Evolutionary conservation across 2,797 vertebrate species (phyloP).

Genomic region (Melanotaenia parkinsoni): DNA sequence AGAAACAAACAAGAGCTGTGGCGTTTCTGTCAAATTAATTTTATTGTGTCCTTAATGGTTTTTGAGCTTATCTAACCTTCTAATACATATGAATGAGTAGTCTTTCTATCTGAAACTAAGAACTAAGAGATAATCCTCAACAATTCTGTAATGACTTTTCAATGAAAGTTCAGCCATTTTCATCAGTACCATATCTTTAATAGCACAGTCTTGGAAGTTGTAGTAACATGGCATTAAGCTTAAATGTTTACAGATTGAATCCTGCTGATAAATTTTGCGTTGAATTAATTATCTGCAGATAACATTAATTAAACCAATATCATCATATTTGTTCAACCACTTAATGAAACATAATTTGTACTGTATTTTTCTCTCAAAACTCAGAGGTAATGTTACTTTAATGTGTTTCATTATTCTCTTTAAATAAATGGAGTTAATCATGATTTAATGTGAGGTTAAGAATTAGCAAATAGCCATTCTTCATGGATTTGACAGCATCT

Average conservation of each 20-base stretch:
- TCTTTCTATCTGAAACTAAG: conserved; percentile 2
- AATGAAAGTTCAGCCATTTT: not conserved
- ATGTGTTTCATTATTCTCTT: conserved; percentile 35
- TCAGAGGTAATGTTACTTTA: conserved; percentile 30
- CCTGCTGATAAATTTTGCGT: conserved; percentile 3
- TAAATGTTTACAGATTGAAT: not conserved
- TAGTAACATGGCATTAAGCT: not conserved
- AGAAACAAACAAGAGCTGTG: conserved; percentile 43
- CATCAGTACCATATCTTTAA: not conserved
- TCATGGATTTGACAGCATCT: conserved; percentile 21
- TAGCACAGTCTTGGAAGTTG: not conserved
- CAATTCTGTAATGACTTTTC: not conserved
- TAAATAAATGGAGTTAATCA: conserved; percentile 34
- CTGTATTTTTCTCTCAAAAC: conserved; percentile 21
- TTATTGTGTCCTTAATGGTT: conserved; percentile 25
- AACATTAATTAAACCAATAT: conserved; percentile 1
- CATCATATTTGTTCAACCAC: conserved; percentile 8
- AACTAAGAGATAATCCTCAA: conserved; percentile 3
- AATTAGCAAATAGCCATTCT: conserved; percentile 14
- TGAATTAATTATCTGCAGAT: conserved; percentile 10
- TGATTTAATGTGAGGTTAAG: conserved; percentile 38
- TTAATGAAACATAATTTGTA: conserved; percentile 10
- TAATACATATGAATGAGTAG: conserved; percentile 1
- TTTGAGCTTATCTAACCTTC: conserved; percentile 7
- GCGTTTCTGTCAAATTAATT: conserved; percentile 39